Base-by-base conservation (phyloP, 2,888 invertebrate genomes). In the Halocaridina rubra region DNA sequence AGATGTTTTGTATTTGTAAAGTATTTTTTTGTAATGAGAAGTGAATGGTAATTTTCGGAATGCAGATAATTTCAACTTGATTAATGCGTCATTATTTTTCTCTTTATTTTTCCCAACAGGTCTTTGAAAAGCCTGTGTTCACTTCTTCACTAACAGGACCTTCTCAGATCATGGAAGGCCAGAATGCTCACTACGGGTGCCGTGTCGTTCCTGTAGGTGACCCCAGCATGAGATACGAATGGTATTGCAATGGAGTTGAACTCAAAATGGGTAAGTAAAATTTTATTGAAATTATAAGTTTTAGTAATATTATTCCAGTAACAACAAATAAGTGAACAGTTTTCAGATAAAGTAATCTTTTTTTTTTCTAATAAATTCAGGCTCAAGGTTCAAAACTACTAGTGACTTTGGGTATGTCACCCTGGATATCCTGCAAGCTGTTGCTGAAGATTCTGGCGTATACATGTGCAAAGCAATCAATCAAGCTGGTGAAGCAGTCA, bases 391-490 rank as follows among this genome's bases (percentile, higher is more conserved):
- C 93, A 96, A 96, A 89, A 96, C 96, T 1, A 96, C 95, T 67
- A 95, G 97, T 89, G 98, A 98, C 90, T 98, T 98, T 90, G 98
- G 98, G 30, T 97, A 96, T 90, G 96, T 98, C 7, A 97, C 97
- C 0, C 92, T 98, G 89, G 97, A 98, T 90, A 96, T 98, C 80
- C 94, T 95, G 90, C 95, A 96, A 27, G 96, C 96, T 2, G 95
- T 97, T 30, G 92, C 96, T 1, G 95, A 96, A 90, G 98, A 98
- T 91, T 95, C 97, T 53, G 98, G 98, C 64, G 93, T 97, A 0
- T 98, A 98, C 91, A 96, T 96, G 93, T 97, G 97, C 91, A 96
- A 97, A 91, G 98, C 98, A 0, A 95, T 95, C 88, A 99, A 99
- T 91, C 95, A 94, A 89, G 95, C 97, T 67, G 99, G 99, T 57